phyloP scores from a whole-genome alignment of 2,113 vertebrate species.

The Herpetotheres cachinnans region DNA sequence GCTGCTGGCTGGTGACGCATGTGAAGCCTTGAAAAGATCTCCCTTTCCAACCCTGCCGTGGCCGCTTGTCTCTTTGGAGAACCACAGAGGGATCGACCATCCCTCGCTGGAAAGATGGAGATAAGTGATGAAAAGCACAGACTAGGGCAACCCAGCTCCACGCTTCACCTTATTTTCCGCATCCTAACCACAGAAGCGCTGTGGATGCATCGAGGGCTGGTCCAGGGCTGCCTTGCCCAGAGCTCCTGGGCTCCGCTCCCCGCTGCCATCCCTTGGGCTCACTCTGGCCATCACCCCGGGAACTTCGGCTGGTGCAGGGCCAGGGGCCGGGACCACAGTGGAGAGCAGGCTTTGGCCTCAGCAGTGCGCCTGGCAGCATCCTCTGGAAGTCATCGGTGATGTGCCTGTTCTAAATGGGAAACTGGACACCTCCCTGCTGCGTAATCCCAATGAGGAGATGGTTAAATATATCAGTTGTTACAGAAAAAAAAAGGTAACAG shows the following conservation, averaged over 20 bases:
- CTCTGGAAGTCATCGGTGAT: not conserved
- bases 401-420: not conserved
- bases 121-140: not conserved
- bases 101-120: not conserved
- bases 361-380: not conserved
- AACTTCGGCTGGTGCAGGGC: not conserved
- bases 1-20: not conserved
- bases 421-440: not conserved
- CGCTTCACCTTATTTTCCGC: rapidly evolving
- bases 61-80: rapidly evolving
- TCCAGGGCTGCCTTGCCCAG: not conserved
- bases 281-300: not conserved
- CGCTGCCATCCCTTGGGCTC: not conserved
- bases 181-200: rapidly evolving
- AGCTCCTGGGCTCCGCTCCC: not conserved
- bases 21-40: not conserved
- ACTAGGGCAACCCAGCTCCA: not conserved
- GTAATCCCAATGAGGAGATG: rapidly evolving
- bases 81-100: rapidly evolving
- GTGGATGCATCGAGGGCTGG: not conserved
- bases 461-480: rapidly evolving
- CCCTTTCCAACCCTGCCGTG: not conserved
- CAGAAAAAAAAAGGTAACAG: too few species aligned
- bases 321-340: rapidly evolving
- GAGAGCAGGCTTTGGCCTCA: not conserved